Base-by-base conservation (phyloP, 2,888 invertebrate species). In the Phymatocera aterrima region DNA sequence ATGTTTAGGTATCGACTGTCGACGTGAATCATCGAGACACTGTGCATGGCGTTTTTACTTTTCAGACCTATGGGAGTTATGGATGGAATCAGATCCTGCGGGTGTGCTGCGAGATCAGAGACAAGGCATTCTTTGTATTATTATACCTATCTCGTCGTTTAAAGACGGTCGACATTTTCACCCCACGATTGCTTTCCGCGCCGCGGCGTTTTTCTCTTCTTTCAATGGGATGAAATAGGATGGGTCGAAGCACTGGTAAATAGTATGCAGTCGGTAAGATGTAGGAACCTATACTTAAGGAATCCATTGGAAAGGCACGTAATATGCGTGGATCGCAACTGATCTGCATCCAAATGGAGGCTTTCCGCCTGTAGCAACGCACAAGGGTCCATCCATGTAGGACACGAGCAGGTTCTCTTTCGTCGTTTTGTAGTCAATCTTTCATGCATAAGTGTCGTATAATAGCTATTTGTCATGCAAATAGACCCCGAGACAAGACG, bases 331-430 rank as follows among this genome's bases (percentile, higher is more conserved):
- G 60, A 75, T 75, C 40, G 57, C 75, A 28, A 40, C 57, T 75
- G 75, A 75, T 75, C 75, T 75, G 75, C 75, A 75, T 75, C 40
- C 75, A 75, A 75, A 75, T 75, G 75, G 75, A 57, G 75, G 60
- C 57, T 57, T 75, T 57, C 75, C 75, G 75, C 75, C 57, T 43
- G 57, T 75, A 43, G 57, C 57, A n/a, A 57, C 75, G 75, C 6
- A 15, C 57, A 75, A 57, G 57, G 51, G 72, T 51, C 51, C 31
- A n/a, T n/a, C n/a, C n/a, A n/a, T n/a, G 48, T 24, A 51, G 72
- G 72, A 72, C 72, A 72, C 48, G 51, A 72, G 21, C 60, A 57
- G 57, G 18, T 40, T 57, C 60, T 31, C 60, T 75, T 75, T 40
- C n/a, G 75, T 40, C 60, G 57, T 75, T 75, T 75, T 75, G 75